Conservation (phyloP, 2,888 invertebrate species). For the Minunthozetes semirufus region DNA sequence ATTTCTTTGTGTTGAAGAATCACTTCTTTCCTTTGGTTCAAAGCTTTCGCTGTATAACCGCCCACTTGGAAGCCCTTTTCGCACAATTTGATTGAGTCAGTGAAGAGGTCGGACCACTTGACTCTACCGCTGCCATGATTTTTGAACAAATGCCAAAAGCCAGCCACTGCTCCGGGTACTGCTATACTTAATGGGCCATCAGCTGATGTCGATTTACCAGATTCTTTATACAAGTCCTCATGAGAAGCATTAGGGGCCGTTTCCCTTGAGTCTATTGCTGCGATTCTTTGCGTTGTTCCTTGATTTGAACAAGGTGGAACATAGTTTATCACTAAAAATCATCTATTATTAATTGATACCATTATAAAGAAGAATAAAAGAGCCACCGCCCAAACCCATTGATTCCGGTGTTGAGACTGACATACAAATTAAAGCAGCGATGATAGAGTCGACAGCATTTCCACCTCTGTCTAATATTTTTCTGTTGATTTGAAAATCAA, state of each 20-base stretch:
- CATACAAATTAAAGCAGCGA: slow-evolving; percentile 76
- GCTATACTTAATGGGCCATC: slow-evolving; percentile 59
- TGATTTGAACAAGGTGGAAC: too few species aligned
- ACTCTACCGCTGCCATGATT: slow-evolving; percentile 61
- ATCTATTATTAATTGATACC: too few species aligned
- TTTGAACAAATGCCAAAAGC: slow-evolving; percentile 68
- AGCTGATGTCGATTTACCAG: slow-evolving; percentile 44
- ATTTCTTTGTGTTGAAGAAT: slow-evolving; percentile 50
- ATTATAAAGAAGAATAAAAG: slow-evolving; percentile 73
- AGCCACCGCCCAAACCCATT: slow-evolving; percentile 84
- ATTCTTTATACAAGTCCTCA: slow-evolving; percentile 61
- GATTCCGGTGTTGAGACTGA: slow-evolving; percentile 75
- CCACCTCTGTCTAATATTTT: slow-evolving; percentile 59
- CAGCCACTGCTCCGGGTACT: slow-evolving; percentile 82
- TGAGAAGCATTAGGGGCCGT: slow-evolving; percentile 58
- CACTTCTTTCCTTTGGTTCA: slow-evolving; percentile 46
- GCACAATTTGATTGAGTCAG: slow-evolving; percentile 70
- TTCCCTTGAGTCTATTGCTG: slow-evolving; percentile 67
- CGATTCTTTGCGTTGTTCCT: too few species aligned
- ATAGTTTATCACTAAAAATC: too few species aligned
- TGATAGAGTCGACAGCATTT: slow-evolving; percentile 72
- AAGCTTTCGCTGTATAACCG: too few species aligned
- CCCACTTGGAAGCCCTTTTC: slow-evolving; percentile 64
- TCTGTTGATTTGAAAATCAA: too few species aligned
- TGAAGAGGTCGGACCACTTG: slow-evolving; percentile 73